Conservation (phyloP, 1,140 invertebrate species). For the Reticulitermes speratus region DNA sequence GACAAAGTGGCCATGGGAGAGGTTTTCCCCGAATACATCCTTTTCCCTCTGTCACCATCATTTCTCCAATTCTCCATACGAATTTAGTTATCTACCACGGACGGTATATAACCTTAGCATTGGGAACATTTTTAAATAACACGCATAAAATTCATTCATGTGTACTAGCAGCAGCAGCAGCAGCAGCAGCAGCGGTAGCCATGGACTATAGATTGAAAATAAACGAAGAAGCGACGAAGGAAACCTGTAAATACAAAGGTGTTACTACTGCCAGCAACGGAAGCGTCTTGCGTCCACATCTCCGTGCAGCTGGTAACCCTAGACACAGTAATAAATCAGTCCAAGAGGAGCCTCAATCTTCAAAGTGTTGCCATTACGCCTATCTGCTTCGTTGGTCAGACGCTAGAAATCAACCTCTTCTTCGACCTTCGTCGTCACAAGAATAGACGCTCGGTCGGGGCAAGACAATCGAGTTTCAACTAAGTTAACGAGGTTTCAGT, state of each 20-base stretch:
- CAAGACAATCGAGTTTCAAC: constrained; percentile 15
- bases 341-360: background rate
- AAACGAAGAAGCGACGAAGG: background rate
- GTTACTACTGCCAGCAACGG: background rate
- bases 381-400: background rate
- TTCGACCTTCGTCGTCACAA: background rate
- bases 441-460: background rate
- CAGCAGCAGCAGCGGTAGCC: too few species aligned
- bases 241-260: background rate
- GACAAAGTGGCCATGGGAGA: too few species aligned
- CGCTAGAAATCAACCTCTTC: background rate
- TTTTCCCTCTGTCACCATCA: too few species aligned
- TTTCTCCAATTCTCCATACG: too few species aligned
- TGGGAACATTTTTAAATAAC: too few species aligned
- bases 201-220: background rate
- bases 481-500: constrained; percentile 12
- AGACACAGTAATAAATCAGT: background rate
- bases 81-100: too few species aligned
- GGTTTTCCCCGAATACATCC: too few species aligned
- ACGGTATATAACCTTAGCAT: too few species aligned
- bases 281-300: background rate
- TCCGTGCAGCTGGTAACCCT: background rate
- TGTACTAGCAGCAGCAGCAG: too few species aligned
- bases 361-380: background rate
- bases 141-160: too few species aligned